Percentiles rank a stretch among this genome's conserved stretches.
These are phyloP conservation scores for Craterocephalus amniculus DNA, from an alignment of 2,797 vertebrate genomes.

Conservation along the genomic window DNA sequence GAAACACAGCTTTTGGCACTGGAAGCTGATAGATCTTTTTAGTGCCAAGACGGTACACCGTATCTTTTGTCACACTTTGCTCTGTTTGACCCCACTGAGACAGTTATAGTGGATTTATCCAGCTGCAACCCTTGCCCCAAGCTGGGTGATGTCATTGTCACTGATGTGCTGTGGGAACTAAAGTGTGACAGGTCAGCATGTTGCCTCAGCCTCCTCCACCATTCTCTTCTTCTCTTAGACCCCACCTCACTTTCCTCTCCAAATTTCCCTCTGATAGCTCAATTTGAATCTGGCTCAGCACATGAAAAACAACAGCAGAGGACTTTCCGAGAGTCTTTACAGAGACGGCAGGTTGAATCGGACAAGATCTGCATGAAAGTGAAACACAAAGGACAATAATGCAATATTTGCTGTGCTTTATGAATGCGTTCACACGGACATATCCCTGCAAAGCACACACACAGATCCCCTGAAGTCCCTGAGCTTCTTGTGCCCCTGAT, in stretches of 20 bases:
- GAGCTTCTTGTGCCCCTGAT: constrained; percentile 66
- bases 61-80: neutral
- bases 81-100: constrained; percentile 18
- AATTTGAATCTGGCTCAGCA: constrained; percentile 39
- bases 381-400: constrained; percentile 62
- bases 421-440: constrained; percentile 51
- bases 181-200: constrained; percentile 56
- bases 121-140: constrained; percentile 34
- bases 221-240: constrained; percentile 9
- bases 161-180: constrained; percentile 25
- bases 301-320: constrained; percentile 49
- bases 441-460: constrained; percentile 35
- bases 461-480: constrained; percentile 52
- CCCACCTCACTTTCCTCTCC: constrained; percentile 3
- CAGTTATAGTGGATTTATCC: constrained; percentile 35
- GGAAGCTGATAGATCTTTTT: constrained; percentile 5
- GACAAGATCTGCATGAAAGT: constrained; percentile 66
- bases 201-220: constrained; percentile 25
- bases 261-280: constrained; percentile 57
- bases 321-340: constrained; percentile 59
- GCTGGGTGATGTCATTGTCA: constrained; percentile 57
- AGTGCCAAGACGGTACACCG: neutral
- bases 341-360: constrained; percentile 69
- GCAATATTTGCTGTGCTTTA: constrained; percentile 60
- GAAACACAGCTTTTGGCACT: constrained; percentile 4